These are phyloP conservation scores for Gymnocypris eckloni DNA, from an alignment of 2,797 vertebrate species.

Conservation along the genomic window DNA sequence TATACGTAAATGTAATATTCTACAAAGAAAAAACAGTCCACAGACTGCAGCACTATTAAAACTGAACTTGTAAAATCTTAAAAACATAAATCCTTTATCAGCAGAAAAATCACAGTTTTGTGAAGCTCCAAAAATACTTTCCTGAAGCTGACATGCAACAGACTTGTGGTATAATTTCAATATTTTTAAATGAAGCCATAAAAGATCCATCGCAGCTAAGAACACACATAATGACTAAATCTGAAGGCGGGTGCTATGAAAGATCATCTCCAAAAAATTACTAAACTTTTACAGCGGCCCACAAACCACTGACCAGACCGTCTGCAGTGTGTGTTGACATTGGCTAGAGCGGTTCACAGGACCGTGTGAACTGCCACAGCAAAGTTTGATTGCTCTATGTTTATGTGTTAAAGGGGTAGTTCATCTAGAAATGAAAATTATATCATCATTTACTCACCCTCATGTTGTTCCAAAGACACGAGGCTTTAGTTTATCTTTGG, in stretches of 20 bases:
- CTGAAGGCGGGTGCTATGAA: not conserved
- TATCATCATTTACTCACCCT: not conserved
- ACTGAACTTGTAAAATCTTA: not conserved
- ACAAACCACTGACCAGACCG: constrained; percentile 15
- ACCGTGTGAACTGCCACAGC: constrained; percentile 13
- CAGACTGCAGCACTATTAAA: not conserved
- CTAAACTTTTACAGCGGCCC: not conserved
- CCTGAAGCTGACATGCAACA: not conserved
- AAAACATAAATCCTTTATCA: not conserved
- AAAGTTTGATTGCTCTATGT: not conserved
- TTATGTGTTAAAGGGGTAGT: not conserved
- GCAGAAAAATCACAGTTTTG: not conserved
- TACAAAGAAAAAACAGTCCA: not conserved
- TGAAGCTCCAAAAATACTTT: not conserved
- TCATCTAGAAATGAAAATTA: not conserved
- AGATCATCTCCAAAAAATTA: not conserved
- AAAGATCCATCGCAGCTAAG: not conserved
- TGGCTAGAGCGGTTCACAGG: not conserved
- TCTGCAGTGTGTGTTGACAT: constrained; percentile 37
- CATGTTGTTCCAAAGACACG: not conserved
- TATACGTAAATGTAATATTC: too few species aligned
- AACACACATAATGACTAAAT: not conserved
- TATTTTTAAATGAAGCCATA: not conserved
- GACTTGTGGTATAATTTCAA: not conserved
- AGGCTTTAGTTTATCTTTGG: not conserved